Evolutionary conservation across 2,888 invertebrate genomes (phyloP).

Genomic region (Heteromyza rotundicornis): DNA sequence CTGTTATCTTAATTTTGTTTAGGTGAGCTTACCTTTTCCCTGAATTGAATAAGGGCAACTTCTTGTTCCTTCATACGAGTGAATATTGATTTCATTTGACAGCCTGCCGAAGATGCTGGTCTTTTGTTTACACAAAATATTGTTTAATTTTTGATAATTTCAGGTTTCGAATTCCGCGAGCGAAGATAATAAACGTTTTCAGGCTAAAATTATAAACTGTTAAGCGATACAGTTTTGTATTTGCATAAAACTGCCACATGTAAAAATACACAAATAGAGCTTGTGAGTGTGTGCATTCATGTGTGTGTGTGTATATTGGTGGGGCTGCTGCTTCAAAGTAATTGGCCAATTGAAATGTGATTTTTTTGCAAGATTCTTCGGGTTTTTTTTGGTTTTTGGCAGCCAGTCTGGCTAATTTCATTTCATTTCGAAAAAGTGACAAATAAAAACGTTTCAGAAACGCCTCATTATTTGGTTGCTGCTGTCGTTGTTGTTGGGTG

Average conservation of each 20-base stretch:
- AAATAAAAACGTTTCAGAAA: constrained; percentile 18
- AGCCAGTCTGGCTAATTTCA: constrained; percentile 24
- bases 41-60: constrained; percentile 1
- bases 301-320: constrained; percentile 6
- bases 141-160: no score
- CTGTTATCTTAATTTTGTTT: not conserved
- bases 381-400: constrained; percentile 14
- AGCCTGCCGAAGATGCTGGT: not conserved
- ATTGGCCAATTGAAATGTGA: constrained; percentile 28
- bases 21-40: constrained; percentile 20
- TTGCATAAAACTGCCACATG: no score
- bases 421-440: constrained; percentile 7
- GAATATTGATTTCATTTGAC: not conserved
- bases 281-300: not conserved
- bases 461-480: constrained; percentile 21
- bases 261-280: not conserved
- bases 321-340: constrained; percentile 17
- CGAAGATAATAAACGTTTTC: no score
- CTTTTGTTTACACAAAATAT: not conserved
- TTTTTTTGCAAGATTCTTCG: constrained; percentile 7
- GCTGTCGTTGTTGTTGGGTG: no score
- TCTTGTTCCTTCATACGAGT: not conserved
- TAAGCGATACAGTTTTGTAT: no score
- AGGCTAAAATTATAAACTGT: no score
- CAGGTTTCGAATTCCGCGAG: no score